These are phyloP conservation scores for Campylomormyrus tamandua DNA, from an alignment of 2,113 vertebrate genomes.

Conservation along the genomic window DNA sequence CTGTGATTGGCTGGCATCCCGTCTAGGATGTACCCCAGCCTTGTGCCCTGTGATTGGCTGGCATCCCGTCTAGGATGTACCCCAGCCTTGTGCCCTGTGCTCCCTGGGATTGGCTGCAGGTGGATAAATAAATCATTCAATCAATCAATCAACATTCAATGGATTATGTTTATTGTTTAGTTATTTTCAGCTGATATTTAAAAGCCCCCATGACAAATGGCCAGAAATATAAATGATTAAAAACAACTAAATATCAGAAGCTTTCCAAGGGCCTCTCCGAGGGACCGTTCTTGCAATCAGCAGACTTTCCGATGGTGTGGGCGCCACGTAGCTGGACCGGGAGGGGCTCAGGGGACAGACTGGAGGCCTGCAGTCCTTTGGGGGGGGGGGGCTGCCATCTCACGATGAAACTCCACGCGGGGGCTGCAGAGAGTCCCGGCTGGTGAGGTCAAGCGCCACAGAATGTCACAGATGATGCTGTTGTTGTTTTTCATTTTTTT, in stretches of 20 bases:
- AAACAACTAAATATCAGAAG: neutral
- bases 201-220: neutral
- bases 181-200: neutral
- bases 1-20: no score
- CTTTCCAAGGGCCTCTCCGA: neutral
- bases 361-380: neutral
- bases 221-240: neutral
- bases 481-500: conserved; percentile 48
- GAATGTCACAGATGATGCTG: conserved; percentile 60
- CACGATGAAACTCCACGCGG: conserved; percentile 47
- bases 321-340: neutral
- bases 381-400: conserved; percentile 26
- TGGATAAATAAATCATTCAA: neutral
- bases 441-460: conserved; percentile 66
- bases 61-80: no score
- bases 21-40: no score
- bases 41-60: neutral
- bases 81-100: no score
- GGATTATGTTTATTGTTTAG: neutral
- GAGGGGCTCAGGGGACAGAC: neutral
- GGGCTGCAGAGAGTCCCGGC: conserved; percentile 52
- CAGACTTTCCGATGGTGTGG: neutral
- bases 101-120: neutral
- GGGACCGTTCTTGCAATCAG: neutral
- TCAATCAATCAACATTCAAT: neutral